phyloP scores from a whole-genome alignment of 2,113 vertebrate species.

The Microcebus griseorufus region DNA sequence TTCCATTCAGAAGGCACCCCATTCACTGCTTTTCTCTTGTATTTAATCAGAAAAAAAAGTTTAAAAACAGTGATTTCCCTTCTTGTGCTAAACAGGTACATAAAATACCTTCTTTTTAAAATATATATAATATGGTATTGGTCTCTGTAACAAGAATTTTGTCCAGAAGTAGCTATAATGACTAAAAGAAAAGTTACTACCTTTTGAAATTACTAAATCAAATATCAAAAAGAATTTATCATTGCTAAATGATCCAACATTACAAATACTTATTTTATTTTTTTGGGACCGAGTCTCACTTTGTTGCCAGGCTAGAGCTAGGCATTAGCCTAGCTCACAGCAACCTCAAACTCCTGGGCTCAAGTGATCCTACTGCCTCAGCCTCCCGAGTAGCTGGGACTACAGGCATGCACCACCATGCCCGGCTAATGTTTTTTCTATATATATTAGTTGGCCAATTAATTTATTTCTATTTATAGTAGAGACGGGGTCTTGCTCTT shows the following conservation, averaged over 20 bases:
- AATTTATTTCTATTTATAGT: too few relatives aligned
- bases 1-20: not conserved
- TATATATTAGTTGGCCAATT: too few relatives aligned
- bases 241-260: not conserved
- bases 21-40: not conserved
- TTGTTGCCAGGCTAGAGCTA: too few relatives aligned
- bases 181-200: conserved; percentile 3
- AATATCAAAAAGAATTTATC: conserved; percentile 17
- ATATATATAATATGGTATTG: not conserved
- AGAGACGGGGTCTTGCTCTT: too few relatives aligned
- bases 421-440: too few relatives aligned
- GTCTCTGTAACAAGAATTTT: conserved; percentile 19
- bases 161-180: not conserved
- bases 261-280: not conserved
- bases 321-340: too few relatives aligned
- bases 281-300: too few relatives aligned
- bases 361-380: too few relatives aligned
- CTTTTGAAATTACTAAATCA: conserved; percentile 37
- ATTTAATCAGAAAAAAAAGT: conserved; percentile 4
- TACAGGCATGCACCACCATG: too few relatives aligned
- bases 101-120: not conserved
- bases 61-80: conserved; percentile 16
- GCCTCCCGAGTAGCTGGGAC: too few relatives aligned
- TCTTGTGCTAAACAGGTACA: not conserved
- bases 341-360: too few relatives aligned